Conservation (phyloP, 2,888 invertebrate species). For the Dicycla oo region DNA sequence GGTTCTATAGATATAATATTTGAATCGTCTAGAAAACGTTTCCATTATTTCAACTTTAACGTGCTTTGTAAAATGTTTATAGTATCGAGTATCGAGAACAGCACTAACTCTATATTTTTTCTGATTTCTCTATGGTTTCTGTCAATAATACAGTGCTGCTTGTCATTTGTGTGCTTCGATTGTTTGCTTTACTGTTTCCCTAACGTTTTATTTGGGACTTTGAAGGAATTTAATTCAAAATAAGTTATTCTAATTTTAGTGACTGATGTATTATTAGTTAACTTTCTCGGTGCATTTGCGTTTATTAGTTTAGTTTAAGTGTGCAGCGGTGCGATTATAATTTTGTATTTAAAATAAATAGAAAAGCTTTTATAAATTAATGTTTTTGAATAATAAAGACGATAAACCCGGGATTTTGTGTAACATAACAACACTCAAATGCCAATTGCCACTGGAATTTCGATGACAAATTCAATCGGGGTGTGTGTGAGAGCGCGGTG, state of each 20-base stretch:
- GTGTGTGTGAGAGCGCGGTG: slow-evolving; percentile 77
- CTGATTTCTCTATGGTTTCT: slow-evolving; percentile 69
- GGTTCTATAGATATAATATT: neutral
- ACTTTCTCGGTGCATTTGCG: slow-evolving; percentile 62
- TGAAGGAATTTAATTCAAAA: slow-evolving; percentile 68
- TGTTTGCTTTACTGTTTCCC: slow-evolving; percentile 85
- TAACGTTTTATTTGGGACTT: slow-evolving; percentile 80
- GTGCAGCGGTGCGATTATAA: slow-evolving; percentile 64
- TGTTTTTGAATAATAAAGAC: slow-evolving; percentile 41
- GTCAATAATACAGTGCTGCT: slow-evolving; percentile 72
- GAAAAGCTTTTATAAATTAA: slow-evolving; percentile 47
- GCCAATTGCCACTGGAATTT: slow-evolving; percentile 78
- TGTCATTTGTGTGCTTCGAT: slow-evolving; percentile 85
- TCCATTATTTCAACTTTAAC: no score
- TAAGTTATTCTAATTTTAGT: slow-evolving; percentile 66
- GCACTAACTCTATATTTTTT: slow-evolving; percentile 18
- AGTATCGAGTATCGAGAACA: neutral
- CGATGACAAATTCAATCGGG: slow-evolving; percentile 79
- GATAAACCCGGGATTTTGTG: slow-evolving; percentile 66
- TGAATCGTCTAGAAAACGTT: no score
- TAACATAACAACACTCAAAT: slow-evolving; percentile 79
- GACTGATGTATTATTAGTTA: slow-evolving; percentile 56
- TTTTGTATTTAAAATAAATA: slow-evolving; percentile 62
- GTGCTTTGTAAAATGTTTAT: neutral
- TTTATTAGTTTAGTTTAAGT: slow-evolving; percentile 63